phyloP scores from a whole-genome alignment of 1,140 invertebrate genomes.

The Anastrepha ludens region DNA sequence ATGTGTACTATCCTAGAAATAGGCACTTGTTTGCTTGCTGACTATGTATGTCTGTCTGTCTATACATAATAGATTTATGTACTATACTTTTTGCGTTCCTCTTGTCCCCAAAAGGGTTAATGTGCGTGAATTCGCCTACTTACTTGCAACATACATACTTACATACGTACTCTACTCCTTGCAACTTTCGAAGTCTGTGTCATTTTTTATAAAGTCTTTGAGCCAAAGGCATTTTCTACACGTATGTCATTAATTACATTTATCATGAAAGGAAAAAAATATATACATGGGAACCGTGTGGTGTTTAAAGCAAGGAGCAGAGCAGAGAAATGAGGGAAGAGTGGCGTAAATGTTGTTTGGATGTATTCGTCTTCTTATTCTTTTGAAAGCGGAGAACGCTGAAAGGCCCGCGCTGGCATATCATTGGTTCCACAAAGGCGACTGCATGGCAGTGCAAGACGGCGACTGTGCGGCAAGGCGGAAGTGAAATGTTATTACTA shows the following conservation, averaged over 20 bases:
- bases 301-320: no score
- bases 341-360: no score
- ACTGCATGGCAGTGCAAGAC: no score
- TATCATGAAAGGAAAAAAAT: constrained; percentile 26
- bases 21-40: neutral
- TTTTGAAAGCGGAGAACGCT: no score
- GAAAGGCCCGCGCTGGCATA: no score
- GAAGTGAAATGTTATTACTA: no score
- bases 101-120: neutral
- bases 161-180: constrained; percentile 6
- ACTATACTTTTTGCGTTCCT: neutral
- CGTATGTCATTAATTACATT: constrained; percentile 32
- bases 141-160: neutral
- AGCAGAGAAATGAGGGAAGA: no score
- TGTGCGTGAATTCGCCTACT: constrained; percentile 9
- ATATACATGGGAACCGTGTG: no score
- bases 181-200: neutral
- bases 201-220: constrained; percentile 37
- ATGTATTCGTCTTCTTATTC: no score
- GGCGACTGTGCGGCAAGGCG: no score
- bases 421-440: no score
- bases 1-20: no score
- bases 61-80: neutral
- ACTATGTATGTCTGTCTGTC: neutral
- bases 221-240: constrained; percentile 36